Evolutionary conservation across 1,140 invertebrate species (phyloP), one percentile per base, ranked within the genome.

Genomic region (Microplitis demolitor): DNA sequence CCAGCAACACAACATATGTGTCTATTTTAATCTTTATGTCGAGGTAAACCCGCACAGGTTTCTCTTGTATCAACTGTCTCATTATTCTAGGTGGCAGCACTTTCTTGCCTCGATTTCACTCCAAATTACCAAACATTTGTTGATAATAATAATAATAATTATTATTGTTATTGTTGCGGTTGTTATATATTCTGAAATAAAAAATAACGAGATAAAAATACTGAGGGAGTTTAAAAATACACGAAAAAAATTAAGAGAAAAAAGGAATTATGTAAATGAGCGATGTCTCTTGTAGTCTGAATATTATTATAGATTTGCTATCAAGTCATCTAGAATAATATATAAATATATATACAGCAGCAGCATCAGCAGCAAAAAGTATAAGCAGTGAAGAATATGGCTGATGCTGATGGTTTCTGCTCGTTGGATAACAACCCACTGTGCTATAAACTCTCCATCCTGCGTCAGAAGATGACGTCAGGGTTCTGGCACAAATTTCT

Each of bases 401-500:
- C 24, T 45, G 37, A 4, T 6, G 39, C 39, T 45, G 5, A 54
- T n/a, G 39, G n/a, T 11, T 67, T 31, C 16, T 69, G 67, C 54
- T 69, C 16, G 58, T 70, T 63, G 60, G 60, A 70, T 70, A 70
- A 70, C 33, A 54, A 14, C 16, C 16, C 51, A 14, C 8, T 64
- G 45, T 51, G 39, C 24, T 62, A 63, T 61, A 58, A 24, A 69
- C 14, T 39, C 39, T 60, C 14, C 24, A 8, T 45, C 37, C 60
- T 70, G 60, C 60, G 69, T 70, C 69, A 70, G 58, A 50, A 37
- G 31, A 70, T 70, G 69, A 70, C 69, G 69, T 70, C 69, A 70
- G 11, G 53, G 16, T 45, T 54, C n/a, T 54, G 53, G 53, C n/a
- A 50, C 58, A 53, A 11, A 51, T 45, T 14, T 64, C n/a, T 45